phyloP scores from a whole-genome alignment of 2,888 invertebrate genomes.

The Drosophila limbata region DNA sequence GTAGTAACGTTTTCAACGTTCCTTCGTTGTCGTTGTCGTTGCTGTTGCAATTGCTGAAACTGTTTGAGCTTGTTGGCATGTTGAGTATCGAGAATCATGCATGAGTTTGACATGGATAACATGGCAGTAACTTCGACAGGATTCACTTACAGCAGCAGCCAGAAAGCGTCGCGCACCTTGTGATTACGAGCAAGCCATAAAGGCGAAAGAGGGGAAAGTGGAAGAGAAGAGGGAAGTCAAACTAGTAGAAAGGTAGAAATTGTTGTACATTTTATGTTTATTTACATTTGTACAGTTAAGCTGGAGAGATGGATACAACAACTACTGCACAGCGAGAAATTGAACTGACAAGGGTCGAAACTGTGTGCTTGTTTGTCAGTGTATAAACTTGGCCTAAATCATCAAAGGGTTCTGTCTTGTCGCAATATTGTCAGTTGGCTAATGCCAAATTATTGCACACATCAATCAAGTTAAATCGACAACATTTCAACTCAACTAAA shows the following conservation, averaged over 20 bases:
- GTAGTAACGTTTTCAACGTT: conserved; percentile 25
- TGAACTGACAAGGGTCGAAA: conserved; percentile 43
- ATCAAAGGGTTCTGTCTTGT: conserved; percentile 28
- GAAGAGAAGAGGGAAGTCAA: not conserved
- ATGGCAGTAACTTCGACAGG: conserved; percentile 51
- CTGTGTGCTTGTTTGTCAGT: conserved; percentile 28
- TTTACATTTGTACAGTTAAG: conserved; percentile 62
- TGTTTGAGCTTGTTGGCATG: conserved; percentile 66
- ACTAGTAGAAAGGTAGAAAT: conserved; percentile 30
- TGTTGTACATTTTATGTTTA: conserved; percentile 64
- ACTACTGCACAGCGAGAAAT: conserved; percentile 46
- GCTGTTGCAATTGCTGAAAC: conserved; percentile 49
- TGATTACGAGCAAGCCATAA: conserved; percentile 53
- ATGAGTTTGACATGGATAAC: conserved; percentile 76
- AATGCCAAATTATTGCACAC: conserved; percentile 39
- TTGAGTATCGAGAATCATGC: conserved; percentile 70
- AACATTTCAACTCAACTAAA: conserved; percentile 4
- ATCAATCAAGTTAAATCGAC: conserved; percentile 38
- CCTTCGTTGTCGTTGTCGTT: conserved; percentile 11
- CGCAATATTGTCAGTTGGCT: conserved; percentile 29
- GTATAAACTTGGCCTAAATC: conserved; percentile 3
- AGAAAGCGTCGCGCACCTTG: conserved; percentile 31
- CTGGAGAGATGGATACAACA: not conserved
- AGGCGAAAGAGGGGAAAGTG: not conserved
- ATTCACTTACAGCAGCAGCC: conserved; percentile 32